Conservation (phyloP, 2,888 invertebrate genomes). For the Caenorhabditis sp. region DNA sequence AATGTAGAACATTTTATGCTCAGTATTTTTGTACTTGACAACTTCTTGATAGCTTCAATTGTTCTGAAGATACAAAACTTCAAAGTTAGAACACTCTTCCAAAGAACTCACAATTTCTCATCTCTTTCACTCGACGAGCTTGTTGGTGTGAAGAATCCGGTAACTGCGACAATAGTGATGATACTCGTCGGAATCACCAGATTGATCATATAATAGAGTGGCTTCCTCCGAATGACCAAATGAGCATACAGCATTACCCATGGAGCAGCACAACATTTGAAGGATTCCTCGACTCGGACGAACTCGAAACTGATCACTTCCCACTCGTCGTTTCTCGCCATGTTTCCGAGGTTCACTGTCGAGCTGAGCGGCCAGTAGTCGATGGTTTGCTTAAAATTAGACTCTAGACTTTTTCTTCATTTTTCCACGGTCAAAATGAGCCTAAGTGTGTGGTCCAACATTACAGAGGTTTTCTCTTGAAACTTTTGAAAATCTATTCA, state of each 20-base stretch:
- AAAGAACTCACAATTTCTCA: constrained; percentile 77
- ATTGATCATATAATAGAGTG: constrained; percentile 82
- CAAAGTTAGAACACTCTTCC: neutral
- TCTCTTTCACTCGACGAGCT: constrained; percentile 80
- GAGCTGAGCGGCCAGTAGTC: constrained; percentile 78
- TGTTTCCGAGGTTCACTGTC: constrained; percentile 80
- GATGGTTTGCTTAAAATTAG: constrained; percentile 77
- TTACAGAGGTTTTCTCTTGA: too few species aligned
- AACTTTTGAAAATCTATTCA: neutral
- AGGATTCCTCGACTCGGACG: constrained; percentile 75
- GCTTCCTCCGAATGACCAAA: constrained; percentile 80
- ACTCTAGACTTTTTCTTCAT: too few species aligned
- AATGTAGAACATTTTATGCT: neutral
- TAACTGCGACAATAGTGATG: constrained; percentile 81
- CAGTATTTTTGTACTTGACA: neutral
- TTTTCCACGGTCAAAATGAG: too few species aligned
- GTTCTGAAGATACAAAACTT: neutral
- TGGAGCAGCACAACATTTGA: constrained; percentile 80
- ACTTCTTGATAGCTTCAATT: neutral
- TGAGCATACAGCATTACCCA: constrained; percentile 83
- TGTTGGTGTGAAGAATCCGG: constrained; percentile 83
- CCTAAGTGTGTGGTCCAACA: too few species aligned
- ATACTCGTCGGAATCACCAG: constrained; percentile 81
- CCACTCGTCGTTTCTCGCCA: constrained; percentile 83
- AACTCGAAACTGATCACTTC: constrained; percentile 80